Conservation (phyloP, 1,140 invertebrate species). For the Anadara kagoshimensis region DNA sequence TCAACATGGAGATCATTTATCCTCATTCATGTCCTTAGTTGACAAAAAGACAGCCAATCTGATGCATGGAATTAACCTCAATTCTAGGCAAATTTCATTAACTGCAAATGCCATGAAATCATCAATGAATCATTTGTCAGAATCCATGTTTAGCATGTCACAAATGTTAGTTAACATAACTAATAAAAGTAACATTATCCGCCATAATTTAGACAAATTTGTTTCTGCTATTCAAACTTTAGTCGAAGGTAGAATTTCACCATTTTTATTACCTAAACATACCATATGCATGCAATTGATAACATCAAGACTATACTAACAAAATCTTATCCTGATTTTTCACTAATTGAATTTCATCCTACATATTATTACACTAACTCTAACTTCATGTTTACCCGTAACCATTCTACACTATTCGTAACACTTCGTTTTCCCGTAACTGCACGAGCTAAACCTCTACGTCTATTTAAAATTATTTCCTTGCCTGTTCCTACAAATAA, state of each 20-base stretch:
- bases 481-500: conserved; percentile 26
- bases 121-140: background rate
- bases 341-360: conserved; percentile 17
- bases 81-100: conserved; percentile 4
- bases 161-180: background rate
- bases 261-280: conserved; percentile 18
- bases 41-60: conserved; percentile 21
- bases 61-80: conserved; percentile 8
- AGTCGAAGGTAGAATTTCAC: conserved; percentile 23
- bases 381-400: conserved; percentile 23
- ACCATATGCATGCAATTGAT: conserved; percentile 6
- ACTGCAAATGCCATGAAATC: background rate
- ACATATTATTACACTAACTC: conserved; percentile 18
- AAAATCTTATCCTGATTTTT: conserved; percentile 23
- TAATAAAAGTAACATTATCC: conserved; percentile 7
- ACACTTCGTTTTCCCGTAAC: conserved; percentile 31
- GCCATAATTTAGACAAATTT: background rate
- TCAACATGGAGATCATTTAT: conserved; percentile 23
- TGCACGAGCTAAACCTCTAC: conserved; percentile 11
- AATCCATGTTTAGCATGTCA: background rate
- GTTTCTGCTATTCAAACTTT: conserved; percentile 7
- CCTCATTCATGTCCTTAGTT: conserved; percentile 25
- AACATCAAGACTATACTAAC: conserved; percentile 19
- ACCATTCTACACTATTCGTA: conserved; percentile 17
- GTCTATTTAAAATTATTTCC: conserved; percentile 22